Conservation (phyloP, 2,113 vertebrate genomes). For the Tautogolabrus adspersus region DNA sequence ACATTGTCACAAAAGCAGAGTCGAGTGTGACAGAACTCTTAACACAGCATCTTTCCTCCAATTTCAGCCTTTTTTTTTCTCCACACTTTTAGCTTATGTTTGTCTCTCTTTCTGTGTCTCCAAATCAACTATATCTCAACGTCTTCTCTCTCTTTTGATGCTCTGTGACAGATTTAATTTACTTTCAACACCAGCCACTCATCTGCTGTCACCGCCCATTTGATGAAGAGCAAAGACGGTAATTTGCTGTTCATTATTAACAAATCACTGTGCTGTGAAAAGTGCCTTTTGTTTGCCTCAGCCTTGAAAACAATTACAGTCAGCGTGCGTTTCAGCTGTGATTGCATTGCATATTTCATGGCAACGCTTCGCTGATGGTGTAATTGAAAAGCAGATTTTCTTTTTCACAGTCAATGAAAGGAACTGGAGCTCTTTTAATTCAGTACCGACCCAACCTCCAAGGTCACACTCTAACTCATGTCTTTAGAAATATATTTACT, state of each 20-base stretch:
- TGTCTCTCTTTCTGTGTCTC: constrained; percentile 11
- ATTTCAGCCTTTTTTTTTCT: not conserved
- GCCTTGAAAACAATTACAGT: constrained; percentile 63
- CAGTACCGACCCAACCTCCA: not conserved
- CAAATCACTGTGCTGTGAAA: constrained; percentile 62
- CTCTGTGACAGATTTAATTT: constrained; percentile 66
- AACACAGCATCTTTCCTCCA: not conserved
- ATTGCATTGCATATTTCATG: constrained; percentile 58
- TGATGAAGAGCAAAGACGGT: constrained; percentile 66
- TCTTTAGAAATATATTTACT: not conserved
- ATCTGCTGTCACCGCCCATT: constrained; percentile 58
- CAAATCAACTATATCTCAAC: not conserved
- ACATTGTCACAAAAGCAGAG: constrained; percentile 34
- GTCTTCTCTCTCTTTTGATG: constrained; percentile 33
- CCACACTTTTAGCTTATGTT: not conserved
- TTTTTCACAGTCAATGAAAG: constrained; percentile 49
- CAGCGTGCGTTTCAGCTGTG: constrained; percentile 37
- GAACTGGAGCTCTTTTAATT: constrained; percentile 28
- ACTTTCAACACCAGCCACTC: constrained; percentile 56
- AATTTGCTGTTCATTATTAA: constrained; percentile 70
- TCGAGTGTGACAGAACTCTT: constrained; percentile 20
- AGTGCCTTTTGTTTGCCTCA: constrained; percentile 57
- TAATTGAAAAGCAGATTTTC: constrained; percentile 63
- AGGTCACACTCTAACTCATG: constrained; percentile 25
- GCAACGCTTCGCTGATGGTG: constrained; percentile 38